These are phyloP conservation scores for Cerastis rubricosa DNA, from an alignment of 2,888 invertebrate genomes.

Conservation along the genomic window DNA sequence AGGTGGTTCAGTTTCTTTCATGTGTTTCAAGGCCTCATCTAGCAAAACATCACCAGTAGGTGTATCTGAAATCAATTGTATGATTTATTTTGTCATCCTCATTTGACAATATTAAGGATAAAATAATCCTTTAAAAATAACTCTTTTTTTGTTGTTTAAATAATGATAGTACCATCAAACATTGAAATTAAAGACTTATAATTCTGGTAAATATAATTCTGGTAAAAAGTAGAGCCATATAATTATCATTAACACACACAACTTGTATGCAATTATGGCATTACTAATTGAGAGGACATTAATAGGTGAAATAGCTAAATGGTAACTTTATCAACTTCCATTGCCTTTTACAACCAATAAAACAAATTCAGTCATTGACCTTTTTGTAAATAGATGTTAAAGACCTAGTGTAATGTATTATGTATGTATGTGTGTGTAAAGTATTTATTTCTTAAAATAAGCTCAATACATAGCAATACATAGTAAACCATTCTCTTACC, in stretches of 20 bases:
- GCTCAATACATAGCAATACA: constrained; percentile 12
- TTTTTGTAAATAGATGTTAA: constrained; percentile 1
- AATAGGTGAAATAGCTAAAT: constrained; percentile 15
- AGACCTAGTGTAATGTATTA: too few species aligned
- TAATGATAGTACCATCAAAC: constrained; percentile 11
- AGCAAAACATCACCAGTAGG: constrained; percentile 99
- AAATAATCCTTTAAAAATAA: background rate
- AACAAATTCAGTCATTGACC: constrained; percentile 14
- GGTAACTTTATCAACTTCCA: constrained; percentile 12
- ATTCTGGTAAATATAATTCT: background rate
- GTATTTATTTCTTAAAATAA: background rate
- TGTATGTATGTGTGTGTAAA: too few species aligned
- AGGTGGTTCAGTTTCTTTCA: constrained; percentile 99
- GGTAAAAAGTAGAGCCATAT: background rate
- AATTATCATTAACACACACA: constrained; percentile 36
- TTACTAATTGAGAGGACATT: constrained; percentile 36
- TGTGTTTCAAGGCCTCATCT: constrained; percentile 98
- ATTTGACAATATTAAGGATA: background rate
- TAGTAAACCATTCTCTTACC: constrained; percentile 76
- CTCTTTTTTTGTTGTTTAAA: background rate
- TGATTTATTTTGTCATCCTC: background rate
- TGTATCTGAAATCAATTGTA: constrained; percentile 92
- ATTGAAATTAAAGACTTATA: background rate
- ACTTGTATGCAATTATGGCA: constrained; percentile 20
- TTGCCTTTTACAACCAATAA: background rate